Evolutionary conservation across 2,113 vertebrate species (phyloP), one percentile per base, ranked within the genome.

Genomic region (Nothocercus nigrocapillus): DNA sequence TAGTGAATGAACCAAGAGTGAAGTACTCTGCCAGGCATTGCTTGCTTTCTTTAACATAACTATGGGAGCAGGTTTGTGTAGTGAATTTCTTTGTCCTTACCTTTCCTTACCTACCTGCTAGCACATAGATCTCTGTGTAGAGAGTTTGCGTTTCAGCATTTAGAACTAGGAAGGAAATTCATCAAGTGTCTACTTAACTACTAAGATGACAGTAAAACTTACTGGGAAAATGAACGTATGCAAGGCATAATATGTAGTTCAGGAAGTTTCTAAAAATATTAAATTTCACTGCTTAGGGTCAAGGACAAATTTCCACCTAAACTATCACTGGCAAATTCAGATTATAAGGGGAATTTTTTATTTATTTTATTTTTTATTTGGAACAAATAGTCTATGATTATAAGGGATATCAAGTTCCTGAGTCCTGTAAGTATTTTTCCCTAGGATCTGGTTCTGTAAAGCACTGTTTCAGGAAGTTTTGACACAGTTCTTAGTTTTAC

Each of bases 51-150:
- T 85, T 85, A 17, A 63, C 17, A 18, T 27, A 76, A 82, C 56
- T 80, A 76, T 88, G 25, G 21, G 21, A 69, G 42, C 42, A 90
- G 7, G 0, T 69, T 85, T 0, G 0, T 63, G 15, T 13, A 3
- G 0, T 5, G 21, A 0, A 42, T 47, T 47, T 4, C 16, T 76
- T 90, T 61, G 34, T 10, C 3, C 21, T 64, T 78, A 32, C 6
- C 76, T 49, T 30, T 77, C 67, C 49, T 56, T 59, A 62, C 2
- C 6, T 62, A 32, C 4, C 5, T 67, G 4, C 38, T 69, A 70
- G 11, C 14, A 58, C 2, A 0, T 54, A 20, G 13, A 44, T 1
- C 1, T 44, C 28, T 82, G 36, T 6, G 36, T 67, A 53, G 17
- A n/a, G 63, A 58, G 47, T 92, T 70, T 32, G 47, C 4, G 70